These are phyloP conservation scores for Palythoa grandis DNA, from an alignment of 92 coral and sea anemone species.

Conservation along the genomic window DNA sequence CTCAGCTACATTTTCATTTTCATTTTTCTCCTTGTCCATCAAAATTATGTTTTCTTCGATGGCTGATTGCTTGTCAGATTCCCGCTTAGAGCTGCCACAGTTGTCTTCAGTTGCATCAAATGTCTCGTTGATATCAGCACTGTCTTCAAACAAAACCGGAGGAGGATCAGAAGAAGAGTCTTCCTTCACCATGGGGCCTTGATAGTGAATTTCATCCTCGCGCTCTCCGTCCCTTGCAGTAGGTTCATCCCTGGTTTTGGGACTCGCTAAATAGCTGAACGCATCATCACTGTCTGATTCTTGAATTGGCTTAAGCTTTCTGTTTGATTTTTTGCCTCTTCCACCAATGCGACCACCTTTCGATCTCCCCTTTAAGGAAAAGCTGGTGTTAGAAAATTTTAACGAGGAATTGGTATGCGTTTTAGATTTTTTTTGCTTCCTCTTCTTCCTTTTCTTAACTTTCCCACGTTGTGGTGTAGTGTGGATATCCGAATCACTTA, in stretches of 20 bases:
- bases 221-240: neutral
- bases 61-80: neutral
- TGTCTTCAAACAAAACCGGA: slow-evolving; percentile 42
- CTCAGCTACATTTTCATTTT: neutral
- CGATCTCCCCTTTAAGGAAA: slow-evolving; percentile 55
- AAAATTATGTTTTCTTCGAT: neutral
- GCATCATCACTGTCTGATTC: slow-evolving; percentile 69
- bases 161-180: slow-evolving; percentile 43
- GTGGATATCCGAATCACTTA: slow-evolving; percentile 71
- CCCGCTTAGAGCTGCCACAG: neutral
- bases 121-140: slow-evolving; percentile 29
- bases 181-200: slow-evolving; percentile 32
- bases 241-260: slow-evolving; percentile 1
- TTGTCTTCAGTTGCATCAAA: neutral
- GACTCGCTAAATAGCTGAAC: slow-evolving; percentile 2
- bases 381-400: slow-evolving; percentile 44
- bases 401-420: slow-evolving; percentile 12
- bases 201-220: slow-evolving; percentile 14
- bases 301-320: slow-evolving; percentile 35
- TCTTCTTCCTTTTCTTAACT: slow-evolving; percentile 75
- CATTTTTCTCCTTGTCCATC: slow-evolving; percentile 12
- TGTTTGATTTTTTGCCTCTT: slow-evolving; percentile 68
- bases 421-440: slow-evolving; percentile 63
- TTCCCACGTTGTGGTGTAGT: slow-evolving; percentile 61
- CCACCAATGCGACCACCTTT: slow-evolving; percentile 67